Conservation (phyloP, 2,888 invertebrate genomes). For the Apamea anceps region DNA sequence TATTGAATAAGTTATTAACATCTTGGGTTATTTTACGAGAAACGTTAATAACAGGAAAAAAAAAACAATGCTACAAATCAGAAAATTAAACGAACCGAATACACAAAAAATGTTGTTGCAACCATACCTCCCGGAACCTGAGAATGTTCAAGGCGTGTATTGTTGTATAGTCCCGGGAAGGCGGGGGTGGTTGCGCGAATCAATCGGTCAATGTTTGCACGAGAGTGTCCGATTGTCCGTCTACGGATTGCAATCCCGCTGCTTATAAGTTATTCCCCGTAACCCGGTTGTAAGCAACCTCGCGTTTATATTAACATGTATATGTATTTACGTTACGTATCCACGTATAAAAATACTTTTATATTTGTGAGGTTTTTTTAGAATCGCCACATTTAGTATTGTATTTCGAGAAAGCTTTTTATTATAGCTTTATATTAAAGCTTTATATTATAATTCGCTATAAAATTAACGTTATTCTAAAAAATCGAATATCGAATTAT, state of each 20-base stretch:
- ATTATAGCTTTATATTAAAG: too few relatives aligned
- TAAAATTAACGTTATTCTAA: background rate
- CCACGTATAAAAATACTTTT: background rate
- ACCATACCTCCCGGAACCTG: background rate
- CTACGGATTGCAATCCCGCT: slow-evolving; percentile 6
- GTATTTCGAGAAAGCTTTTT: background rate
- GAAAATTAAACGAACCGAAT: background rate
- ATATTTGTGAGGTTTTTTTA: background rate
- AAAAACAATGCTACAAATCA: background rate
- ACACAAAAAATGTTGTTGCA: background rate
- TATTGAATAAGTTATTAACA: background rate
- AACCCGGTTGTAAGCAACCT: background rate
- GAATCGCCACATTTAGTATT: background rate
- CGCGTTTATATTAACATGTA: background rate
- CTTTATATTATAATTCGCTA: too few relatives aligned
- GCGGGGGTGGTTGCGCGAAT: slow-evolving; percentile 2
- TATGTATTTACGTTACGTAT: background rate
- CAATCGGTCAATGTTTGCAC: slow-evolving; percentile 31
- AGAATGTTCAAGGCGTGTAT: background rate
- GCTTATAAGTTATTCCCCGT: slow-evolving; percentile 16
- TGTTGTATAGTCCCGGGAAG: background rate
- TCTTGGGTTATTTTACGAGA: background rate
- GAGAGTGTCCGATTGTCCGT: background rate
- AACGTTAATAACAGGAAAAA: background rate
- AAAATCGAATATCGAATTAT: background rate